These are phyloP conservation scores for Mactromeris polynyma DNA, from an alignment of 2,888 invertebrate genomes.

Conservation along the genomic window DNA sequence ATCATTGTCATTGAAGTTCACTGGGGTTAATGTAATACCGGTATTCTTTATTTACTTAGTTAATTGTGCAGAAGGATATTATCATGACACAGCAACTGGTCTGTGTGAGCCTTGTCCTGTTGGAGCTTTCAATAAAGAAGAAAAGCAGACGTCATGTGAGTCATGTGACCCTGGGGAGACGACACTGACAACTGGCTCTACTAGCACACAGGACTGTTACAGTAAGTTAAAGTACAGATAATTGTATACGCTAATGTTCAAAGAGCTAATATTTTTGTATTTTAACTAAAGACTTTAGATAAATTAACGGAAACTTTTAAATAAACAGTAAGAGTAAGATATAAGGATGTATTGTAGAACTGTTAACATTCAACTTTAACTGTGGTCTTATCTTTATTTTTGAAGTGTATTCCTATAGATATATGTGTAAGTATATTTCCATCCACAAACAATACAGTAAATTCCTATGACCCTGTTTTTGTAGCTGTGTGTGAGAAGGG, in stretches of 20 bases:
- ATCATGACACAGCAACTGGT: constrained; percentile 64
- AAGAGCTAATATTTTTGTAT: not conserved
- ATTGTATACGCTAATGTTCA: not conserved
- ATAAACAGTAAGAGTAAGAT: too few species aligned
- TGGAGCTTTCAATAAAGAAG: constrained; percentile 80
- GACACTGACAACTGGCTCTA: constrained; percentile 73
- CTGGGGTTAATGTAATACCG: not conserved
- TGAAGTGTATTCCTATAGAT: too few species aligned
- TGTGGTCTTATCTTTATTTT: not conserved
- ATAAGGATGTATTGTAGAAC: too few species aligned
- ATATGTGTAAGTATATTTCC: not conserved
- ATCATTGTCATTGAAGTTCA: too few species aligned
- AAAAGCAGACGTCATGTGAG: constrained; percentile 78
- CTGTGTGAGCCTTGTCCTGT: constrained; percentile 79
- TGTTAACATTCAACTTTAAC: not conserved
- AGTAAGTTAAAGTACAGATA: constrained; percentile 60
- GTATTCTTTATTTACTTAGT: constrained; percentile 67
- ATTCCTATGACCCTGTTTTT: constrained; percentile 6
- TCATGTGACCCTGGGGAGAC: constrained; percentile 78
- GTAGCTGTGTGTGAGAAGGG: constrained; percentile 77
- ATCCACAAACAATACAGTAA: not conserved
- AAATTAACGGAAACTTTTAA: too few species aligned
- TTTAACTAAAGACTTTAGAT: too few species aligned
- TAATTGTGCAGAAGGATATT: constrained; percentile 82
- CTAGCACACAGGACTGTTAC: constrained; percentile 67